These are phyloP conservation scores for Chauna torquata DNA, from an alignment of 2,113 vertebrate species.

Conservation along the genomic window DNA sequence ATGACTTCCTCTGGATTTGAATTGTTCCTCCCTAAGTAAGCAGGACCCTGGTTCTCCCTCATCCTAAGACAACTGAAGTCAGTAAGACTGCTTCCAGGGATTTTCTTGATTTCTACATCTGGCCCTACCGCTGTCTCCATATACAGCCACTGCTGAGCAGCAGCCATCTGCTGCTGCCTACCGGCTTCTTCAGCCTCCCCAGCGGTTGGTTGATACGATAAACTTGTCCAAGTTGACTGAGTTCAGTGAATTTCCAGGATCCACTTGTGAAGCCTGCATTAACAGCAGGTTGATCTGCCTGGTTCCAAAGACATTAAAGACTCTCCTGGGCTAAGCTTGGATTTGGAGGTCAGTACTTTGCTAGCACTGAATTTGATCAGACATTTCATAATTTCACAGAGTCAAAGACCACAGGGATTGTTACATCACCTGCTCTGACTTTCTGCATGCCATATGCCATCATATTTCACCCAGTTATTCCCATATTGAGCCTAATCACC, in stretches of 20 bases:
- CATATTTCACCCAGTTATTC: slow-evolving; percentile 17
- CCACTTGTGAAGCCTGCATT: neutral
- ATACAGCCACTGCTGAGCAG: neutral
- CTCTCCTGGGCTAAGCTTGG: neutral
- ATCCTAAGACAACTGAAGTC: neutral
- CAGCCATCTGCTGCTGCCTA: neutral
- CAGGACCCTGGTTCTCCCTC: neutral
- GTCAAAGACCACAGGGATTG: slow-evolving; percentile 14
- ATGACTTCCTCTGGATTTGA: neutral
- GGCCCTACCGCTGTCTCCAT: neutral
- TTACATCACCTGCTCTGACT: slow-evolving; percentile 37
- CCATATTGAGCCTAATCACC: slow-evolving; percentile 48
- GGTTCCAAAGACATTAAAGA: neutral
- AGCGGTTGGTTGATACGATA: neutral
- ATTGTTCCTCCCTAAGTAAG: neutral
- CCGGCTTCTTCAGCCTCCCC: neutral
- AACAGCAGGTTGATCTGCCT: neutral
- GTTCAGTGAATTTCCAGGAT: neutral
- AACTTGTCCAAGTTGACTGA: neutral
- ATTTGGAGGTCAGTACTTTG: neutral
- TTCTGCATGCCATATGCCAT: slow-evolving; percentile 32
- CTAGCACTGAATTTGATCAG: neutral
- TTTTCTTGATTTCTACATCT: neutral
- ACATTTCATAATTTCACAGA: slow-evolving; percentile 15
- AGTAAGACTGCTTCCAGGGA: neutral